Evolutionary conservation across 2,888 invertebrate species (phyloP), one percentile per base, ranked within the genome.

Genomic region (Cephus rjabovi): DNA sequence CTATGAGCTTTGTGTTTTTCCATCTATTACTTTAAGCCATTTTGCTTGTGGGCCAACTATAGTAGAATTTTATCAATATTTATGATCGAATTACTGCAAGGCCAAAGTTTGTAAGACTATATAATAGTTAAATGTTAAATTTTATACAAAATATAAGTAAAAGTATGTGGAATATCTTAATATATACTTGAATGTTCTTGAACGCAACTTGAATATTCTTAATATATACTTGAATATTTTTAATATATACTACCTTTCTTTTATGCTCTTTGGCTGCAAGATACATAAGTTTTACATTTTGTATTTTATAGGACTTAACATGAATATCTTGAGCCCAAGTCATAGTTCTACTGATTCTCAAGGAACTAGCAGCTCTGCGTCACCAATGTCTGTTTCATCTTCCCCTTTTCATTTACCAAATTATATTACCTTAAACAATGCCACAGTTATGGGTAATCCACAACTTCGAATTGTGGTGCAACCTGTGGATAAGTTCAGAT

Each of bases 401-500:
- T 89, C 88, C 0, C 83, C 87, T 6, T 35, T 76, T 9, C 82
- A 84, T 35, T 75, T 77, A 1, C 78, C 75, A 34, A 80, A 82
- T 34, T 85, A 81, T 73, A 81, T 88, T 71, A 82, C 81, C 12
- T 76, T 88, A 11, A 79, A 79, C 9, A 80, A 83, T 81, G 77
- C 78, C 23, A 40, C 76, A 69, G 70, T 74, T 23, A 78, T 31
- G 75, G 74, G 35, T 33, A 74, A 74, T 9, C 92, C 96, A 2
- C 92, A 91, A 80, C 89, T 97, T 69, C 91, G 92, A 34, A 95
- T 97, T 74, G 87, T 94, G 0, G 96, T 96, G 83, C 95, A 97
- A 85, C 97, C 97, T 0, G 94, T 95, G 34, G 95, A 96, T 73
- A 95, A 96, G 90, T 97, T 97, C 89, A 93, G 97, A 76, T 97